Conservation (phyloP, 2,797 vertebrate species). For the Urosaurus nigricauda region DNA sequence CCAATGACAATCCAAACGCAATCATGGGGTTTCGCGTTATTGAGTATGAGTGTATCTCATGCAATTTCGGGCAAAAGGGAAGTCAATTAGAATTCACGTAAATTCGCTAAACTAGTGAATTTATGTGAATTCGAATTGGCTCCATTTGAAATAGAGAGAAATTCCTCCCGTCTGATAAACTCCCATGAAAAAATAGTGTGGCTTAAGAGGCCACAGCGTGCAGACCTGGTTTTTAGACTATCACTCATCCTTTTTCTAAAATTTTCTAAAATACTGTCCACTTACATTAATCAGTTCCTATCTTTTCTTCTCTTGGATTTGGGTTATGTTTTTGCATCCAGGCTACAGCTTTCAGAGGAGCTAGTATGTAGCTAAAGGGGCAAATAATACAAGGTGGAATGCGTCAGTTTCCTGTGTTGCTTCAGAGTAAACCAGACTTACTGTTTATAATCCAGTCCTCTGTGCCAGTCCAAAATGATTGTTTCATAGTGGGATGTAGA, state of each 20-base stretch:
- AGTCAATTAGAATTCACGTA: too few species aligned
- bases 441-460: not conserved
- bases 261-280: not conserved
- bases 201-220: not conserved
- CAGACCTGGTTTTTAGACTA: not conserved
- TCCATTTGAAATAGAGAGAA: too few species aligned
- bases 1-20: too few species aligned
- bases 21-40: too few species aligned
- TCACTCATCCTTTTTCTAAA: not conserved
- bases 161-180: too few species aligned
- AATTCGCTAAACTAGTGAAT: too few species aligned
- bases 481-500: not conserved
- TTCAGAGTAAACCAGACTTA: not conserved
- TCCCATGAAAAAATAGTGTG: not conserved
- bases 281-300: not conserved
- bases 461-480: not conserved
- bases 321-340: not conserved
- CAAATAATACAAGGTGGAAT: not conserved
- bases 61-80: too few species aligned
- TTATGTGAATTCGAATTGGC: too few species aligned
- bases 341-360: not conserved
- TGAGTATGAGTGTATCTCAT: too few species aligned
- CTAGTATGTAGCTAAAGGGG: too few species aligned
- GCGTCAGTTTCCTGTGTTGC: not conserved
- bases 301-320: not conserved